phyloP scores from a whole-genome alignment of 2,113 vertebrate genomes.

The Onychorhynchus coronatus region DNA sequence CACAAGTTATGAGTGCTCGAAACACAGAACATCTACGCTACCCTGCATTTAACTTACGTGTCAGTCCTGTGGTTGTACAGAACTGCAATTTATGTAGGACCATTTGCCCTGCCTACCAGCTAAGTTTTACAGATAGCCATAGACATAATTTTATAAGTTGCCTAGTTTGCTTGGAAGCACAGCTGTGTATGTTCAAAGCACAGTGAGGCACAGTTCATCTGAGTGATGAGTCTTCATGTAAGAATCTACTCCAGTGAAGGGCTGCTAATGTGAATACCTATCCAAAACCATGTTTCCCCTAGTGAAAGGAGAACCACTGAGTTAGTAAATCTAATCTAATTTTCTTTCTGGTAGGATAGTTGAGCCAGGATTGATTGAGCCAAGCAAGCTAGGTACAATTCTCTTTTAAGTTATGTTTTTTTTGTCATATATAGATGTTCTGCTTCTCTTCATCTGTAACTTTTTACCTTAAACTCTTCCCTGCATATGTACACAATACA shows the following conservation, averaged over 20 bases:
- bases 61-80: not conserved
- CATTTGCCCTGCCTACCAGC: not conserved
- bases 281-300: not conserved
- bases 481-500: not conserved
- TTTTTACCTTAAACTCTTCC: not conserved
- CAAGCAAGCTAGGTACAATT: not conserved
- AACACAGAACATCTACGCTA: not conserved
- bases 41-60: not conserved
- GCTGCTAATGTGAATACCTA: not conserved
- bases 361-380: not conserved
- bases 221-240: not conserved
- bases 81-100: not conserved
- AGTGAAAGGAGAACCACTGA: not conserved
- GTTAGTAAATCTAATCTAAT: not conserved
- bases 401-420: not conserved
- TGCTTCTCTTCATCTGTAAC: not conserved
- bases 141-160: not conserved
- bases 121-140: not conserved
- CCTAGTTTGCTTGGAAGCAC: not conserved
- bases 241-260: not conserved
- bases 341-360: not conserved
- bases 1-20: not conserved
- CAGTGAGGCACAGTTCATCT: not conserved
- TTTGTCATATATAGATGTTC: not conserved
- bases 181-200: not conserved